phyloP scores from a whole-genome alignment of 2,888 invertebrate genomes.

The Tipula helvola region DNA sequence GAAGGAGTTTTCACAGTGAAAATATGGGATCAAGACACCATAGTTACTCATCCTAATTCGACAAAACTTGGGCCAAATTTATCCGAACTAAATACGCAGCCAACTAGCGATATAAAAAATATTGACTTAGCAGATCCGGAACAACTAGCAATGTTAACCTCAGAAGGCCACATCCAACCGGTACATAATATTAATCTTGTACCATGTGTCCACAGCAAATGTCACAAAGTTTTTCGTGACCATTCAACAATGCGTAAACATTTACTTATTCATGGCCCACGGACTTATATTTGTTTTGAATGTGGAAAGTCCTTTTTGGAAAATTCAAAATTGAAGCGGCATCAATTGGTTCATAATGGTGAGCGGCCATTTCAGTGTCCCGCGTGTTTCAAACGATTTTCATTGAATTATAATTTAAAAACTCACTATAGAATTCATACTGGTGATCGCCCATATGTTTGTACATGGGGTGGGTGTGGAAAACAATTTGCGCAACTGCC shows the following conservation, averaged over 20 bases:
- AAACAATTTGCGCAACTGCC: neutral
- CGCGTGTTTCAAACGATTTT: neutral
- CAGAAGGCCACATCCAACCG: neutral
- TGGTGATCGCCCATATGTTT: neutral
- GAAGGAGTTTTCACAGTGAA: slow-evolving; percentile 4
- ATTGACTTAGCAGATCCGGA: neutral
- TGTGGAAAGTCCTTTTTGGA: slow-evolving; percentile 8
- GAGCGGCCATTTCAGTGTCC: neutral
- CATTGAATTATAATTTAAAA: neutral
- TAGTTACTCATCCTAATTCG: neutral
- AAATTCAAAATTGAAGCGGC: slow-evolving; percentile 6
- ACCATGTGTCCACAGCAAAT: neutral
- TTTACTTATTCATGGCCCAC: neutral
- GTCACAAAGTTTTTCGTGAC: neutral
- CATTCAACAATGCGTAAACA: slow-evolving; percentile 7
- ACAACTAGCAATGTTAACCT: neutral
- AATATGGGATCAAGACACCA: neutral
- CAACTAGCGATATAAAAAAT: neutral
- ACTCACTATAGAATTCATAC: slow-evolving; percentile 5
- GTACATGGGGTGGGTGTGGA: neutral
- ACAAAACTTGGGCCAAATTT: neutral
- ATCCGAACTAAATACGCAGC: neutral
- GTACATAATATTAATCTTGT: neutral
- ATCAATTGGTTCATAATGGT: slow-evolving; percentile 6
- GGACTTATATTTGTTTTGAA: neutral